Base-by-base conservation (phyloP, 37 sponge, comb jelly and placozoan genomes). In the Spongilla lacustris region DNA sequence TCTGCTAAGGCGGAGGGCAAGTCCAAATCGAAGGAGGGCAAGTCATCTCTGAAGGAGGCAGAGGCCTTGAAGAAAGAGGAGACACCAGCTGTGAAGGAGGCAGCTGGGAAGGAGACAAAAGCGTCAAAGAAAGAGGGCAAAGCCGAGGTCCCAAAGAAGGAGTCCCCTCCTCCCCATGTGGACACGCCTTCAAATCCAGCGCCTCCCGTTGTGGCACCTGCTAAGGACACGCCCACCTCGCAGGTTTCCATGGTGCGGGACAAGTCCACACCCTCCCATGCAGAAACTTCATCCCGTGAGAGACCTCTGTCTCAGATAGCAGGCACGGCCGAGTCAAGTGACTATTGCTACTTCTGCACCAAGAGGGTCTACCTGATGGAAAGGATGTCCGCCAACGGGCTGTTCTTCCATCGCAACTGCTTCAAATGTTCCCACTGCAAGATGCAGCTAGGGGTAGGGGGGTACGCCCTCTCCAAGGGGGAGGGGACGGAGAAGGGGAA, bases 341-440 rank as follows among this genome's bases (percentile, higher is more conserved):
- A 94, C 31, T 13, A 77, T 17, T 97, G 98, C 73, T 87, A 81
- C 92, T 93, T 93, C 74, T 97, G 98, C 73, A 26, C 35, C 28
- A 93, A 90, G 77, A 26, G 76, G 21, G 90, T 95, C 21, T 97
- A 97, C 84, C 74, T 93, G 31, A 91, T 95, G 89, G 98, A 97
- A 67, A 81, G 90, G 36, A 80, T 91, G 83, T 91, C 90, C 0
- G 96, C 94, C 23, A 94, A 97, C 26, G 96, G 92, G 0, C 28
- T 88, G 77, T 95, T 93, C 84, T 93, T 97, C 30, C 98, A 97
- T 71, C 33, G 96, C 33, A 67, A 69, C 22, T 97, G 96, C 69
- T 97, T 95, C 67, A 78, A 86, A 36, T 96, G 97, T 30, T 38
- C 84, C 38, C 94, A 93, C 48, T 96, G 97, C 67, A 86, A 89